Conservation (phyloP, 2,797 vertebrate species). For the Gallinago nigripennis region DNA sequence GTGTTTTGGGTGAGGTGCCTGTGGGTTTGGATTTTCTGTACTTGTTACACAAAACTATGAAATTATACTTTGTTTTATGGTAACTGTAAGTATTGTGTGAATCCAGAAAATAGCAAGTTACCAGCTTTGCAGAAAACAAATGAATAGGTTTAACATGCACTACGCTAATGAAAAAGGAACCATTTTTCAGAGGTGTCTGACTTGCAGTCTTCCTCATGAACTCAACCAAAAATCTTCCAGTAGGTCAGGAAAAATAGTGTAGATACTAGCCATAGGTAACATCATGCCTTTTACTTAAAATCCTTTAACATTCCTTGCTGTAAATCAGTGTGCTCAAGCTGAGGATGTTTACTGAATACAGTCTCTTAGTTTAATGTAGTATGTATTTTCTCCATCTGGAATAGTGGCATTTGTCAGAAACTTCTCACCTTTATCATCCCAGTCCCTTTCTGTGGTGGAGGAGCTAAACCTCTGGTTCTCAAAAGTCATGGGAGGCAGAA, state of each 20-base stretch:
- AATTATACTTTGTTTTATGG: not conserved
- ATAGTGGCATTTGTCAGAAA: not conserved
- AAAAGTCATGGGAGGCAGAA: not conserved
- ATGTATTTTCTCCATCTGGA: not conserved
- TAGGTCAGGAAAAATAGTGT: not conserved
- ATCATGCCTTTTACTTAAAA: not conserved
- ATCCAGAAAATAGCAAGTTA: not conserved
- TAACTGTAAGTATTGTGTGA: not conserved
- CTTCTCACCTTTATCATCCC: not conserved
- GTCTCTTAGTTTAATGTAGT: not conserved
- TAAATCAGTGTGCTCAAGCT: not conserved
- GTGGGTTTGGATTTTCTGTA: not conserved
- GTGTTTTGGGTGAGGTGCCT: fast-evolving
- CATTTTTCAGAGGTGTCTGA: not conserved
- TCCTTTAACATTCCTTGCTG: not conserved
- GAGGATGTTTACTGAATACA: not conserved
- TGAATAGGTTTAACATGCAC: not conserved
- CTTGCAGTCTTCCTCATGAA: not conserved
- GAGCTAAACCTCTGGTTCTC: not conserved
- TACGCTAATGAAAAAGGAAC: not conserved
- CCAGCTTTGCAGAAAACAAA: not conserved
- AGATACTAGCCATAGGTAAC: not conserved
- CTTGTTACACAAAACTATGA: not conserved
- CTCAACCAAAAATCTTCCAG: not conserved
- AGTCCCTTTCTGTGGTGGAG: not conserved